These are phyloP conservation scores for Rousettus leschenaultii DNA, from an alignment of 2,113 vertebrate species.

Conservation along the genomic window DNA sequence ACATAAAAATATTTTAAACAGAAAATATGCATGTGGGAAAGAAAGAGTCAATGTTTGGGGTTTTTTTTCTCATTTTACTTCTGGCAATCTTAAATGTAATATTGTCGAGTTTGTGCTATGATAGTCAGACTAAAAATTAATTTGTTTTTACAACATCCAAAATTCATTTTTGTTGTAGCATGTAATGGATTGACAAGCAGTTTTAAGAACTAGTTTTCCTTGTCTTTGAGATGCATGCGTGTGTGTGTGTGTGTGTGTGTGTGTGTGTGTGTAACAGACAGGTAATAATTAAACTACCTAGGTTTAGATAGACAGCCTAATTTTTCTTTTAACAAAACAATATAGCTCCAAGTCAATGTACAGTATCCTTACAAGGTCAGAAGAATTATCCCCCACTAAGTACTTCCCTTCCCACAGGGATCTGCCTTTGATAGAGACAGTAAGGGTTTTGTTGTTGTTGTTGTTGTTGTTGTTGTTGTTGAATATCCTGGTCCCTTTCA, in stretches of 20 bases:
- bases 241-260: neutral
- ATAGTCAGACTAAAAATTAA: neutral
- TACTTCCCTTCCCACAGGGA: neutral
- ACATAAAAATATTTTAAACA: neutral
- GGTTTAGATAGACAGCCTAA: neutral
- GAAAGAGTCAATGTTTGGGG: neutral
- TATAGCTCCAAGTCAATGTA: neutral
- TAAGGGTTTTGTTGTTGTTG: neutral
- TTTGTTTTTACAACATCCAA: conserved; percentile 33
- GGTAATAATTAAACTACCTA: conserved; percentile 1
- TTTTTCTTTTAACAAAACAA: neutral
- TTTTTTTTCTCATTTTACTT: conserved; percentile 30
- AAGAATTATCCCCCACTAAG: neutral
- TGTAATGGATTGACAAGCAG: neutral
- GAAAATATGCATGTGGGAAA: conserved; percentile 34
- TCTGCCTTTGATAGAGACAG: neutral
- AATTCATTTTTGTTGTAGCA: neutral
- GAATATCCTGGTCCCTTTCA: neutral
- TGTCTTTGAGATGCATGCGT: neutral
- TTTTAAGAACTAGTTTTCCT: conserved; percentile 1
- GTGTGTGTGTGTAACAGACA: neutral
- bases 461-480: neutral
- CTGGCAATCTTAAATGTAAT: neutral
- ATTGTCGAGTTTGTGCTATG: neutral
- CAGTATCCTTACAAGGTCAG: neutral